Conservation (phyloP, 1,140 invertebrate species). For the Trachymyrmex septentrionalis region DNA sequence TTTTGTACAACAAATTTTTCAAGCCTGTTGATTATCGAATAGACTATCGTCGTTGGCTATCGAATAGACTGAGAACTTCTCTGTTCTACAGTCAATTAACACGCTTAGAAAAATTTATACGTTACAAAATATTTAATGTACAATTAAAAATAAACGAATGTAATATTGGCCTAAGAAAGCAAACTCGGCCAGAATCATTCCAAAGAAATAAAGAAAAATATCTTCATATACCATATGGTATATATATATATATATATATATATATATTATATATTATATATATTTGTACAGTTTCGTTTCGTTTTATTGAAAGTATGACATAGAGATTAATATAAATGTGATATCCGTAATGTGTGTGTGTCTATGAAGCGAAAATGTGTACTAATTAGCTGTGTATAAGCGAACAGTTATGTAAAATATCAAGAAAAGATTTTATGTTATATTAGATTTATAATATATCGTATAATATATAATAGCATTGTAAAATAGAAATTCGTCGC, state of each 20-base stretch:
- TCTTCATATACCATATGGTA: too few species aligned
- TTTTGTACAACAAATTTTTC: too few species aligned
- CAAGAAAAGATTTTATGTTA: background rate
- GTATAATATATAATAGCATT: background rate
- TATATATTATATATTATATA: too few species aligned
- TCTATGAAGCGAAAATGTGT: slow-evolving; percentile 4
- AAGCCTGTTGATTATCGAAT: too few species aligned
- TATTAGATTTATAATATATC: background rate
- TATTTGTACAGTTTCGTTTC: background rate
- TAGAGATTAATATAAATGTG: slow-evolving; percentile 32
- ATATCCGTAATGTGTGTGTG: background rate
- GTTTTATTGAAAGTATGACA: background rate
- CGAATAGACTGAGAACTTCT: too few species aligned
- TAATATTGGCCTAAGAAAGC: background rate
- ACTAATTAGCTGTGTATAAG: background rate
- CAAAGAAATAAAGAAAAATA: slow-evolving; percentile 17
- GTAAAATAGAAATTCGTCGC: slow-evolving; percentile 8
- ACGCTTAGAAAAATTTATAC: too few species aligned
- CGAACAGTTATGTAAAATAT: background rate
- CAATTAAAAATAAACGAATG: too few species aligned
- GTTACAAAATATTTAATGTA: too few species aligned
- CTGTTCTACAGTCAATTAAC: too few species aligned
- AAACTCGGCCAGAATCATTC: background rate
- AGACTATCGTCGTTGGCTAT: too few species aligned
- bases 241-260: too few species aligned